Evolutionary conservation across 1,140 invertebrate genomes (phyloP).

Genomic region (Caenorhabditis briggsae): DNA sequence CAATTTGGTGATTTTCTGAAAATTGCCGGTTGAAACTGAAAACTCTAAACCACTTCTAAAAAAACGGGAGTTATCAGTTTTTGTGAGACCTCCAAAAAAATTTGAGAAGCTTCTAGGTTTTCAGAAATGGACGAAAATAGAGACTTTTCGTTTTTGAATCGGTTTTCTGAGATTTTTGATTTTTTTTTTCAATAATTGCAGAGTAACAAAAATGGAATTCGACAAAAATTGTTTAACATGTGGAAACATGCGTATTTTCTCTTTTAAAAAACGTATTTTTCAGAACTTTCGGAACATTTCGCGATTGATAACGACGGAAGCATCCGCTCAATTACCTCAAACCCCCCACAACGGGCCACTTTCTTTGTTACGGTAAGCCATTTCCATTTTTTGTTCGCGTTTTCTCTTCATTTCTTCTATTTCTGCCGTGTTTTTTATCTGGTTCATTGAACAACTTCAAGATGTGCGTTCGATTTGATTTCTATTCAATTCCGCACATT

Average conservation of each 20-base stretch:
- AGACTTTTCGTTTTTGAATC: too few relatives aligned
- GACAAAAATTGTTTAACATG: too few relatives aligned
- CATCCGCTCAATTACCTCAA: conserved; percentile 32
- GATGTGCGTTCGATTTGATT: conserved; percentile 16
- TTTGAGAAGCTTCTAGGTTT: too few relatives aligned
- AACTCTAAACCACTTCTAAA: too few relatives aligned
- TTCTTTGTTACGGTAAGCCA: conserved; percentile 57
- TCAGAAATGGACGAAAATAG: too few relatives aligned
- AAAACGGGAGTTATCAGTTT: too few relatives aligned
- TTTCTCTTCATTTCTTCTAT: background rate
- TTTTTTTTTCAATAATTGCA: too few relatives aligned
- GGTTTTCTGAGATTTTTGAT: too few relatives aligned
- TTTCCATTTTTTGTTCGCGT: background rate
- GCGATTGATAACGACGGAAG: conserved; percentile 50
- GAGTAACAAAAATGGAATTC: too few relatives aligned
- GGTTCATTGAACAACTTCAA: conserved; percentile 56
- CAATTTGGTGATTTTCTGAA: too few relatives aligned
- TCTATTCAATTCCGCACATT: conserved; percentile 47
- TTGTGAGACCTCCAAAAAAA: too few relatives aligned
- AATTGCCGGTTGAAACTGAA: too few relatives aligned
- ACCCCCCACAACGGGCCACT: conserved; percentile 57
- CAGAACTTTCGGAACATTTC: conserved; percentile 60
- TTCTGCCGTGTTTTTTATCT: background rate
- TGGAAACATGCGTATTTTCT: background rate
- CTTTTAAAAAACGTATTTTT: background rate